These are phyloP conservation scores for Onychomys torridus DNA, from an alignment of 2,797 vertebrate genomes.

Conservation along the genomic window DNA sequence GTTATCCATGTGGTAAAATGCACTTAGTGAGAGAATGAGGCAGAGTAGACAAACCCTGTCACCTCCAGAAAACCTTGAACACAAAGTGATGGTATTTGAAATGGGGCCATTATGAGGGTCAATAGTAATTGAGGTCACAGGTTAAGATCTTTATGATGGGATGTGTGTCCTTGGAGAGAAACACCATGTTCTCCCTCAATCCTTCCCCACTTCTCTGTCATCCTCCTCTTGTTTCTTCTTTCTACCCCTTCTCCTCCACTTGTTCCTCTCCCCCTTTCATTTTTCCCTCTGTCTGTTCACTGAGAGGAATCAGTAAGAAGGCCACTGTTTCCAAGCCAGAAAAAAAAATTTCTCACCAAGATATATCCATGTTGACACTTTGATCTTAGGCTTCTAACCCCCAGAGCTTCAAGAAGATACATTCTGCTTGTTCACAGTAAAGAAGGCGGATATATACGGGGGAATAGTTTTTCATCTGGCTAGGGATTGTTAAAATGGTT, in stretches of 20 bases:
- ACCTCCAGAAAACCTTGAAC: too few relatives aligned
- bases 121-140: not conserved
- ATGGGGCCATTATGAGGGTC: not conserved
- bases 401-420: not conserved
- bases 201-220: too few relatives aligned
- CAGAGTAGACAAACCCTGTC: rapidly evolving
- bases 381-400: not conserved
- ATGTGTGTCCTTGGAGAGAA: not conserved
- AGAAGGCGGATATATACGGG: not conserved
- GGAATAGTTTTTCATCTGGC: not conserved
- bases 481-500: not conserved
- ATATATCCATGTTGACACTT: not conserved
- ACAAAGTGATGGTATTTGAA: not conserved
- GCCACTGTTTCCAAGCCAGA: too few relatives aligned
- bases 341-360: not conserved
- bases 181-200: rapidly evolving
- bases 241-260: not conserved
- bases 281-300: not conserved
- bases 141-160: not conserved
- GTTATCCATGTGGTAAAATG: not conserved
- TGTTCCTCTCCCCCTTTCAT: not conserved
- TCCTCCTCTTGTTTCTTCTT: too few relatives aligned
- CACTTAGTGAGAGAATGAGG: not conserved
- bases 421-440: not conserved
- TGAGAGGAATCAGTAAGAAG: not conserved